Conservation (phyloP, 2,888 invertebrate genomes). For the Cecidostiba fungosa region DNA sequence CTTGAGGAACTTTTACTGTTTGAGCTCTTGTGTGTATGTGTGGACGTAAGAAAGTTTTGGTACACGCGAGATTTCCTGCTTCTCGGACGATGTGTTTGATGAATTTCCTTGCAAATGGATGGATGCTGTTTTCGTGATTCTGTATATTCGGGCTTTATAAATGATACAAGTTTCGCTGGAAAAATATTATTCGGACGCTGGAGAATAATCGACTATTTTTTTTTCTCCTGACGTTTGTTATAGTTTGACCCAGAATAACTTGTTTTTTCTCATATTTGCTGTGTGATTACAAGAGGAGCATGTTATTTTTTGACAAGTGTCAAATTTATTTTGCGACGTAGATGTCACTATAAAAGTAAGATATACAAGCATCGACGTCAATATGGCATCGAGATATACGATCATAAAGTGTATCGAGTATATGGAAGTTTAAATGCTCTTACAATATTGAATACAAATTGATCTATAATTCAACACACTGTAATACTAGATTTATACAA, state of each 20-base stretch:
- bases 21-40: not conserved
- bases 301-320: not conserved
- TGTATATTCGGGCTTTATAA: not conserved
- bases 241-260: too few species aligned
- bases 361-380: not conserved
- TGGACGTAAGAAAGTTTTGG: not conserved
- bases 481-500: too few species aligned
- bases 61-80: conserved; percentile 8
- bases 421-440: not conserved
- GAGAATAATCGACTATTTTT: too few species aligned
- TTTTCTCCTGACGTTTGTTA: too few species aligned
- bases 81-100: not conserved
- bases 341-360: not conserved
- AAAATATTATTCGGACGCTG: too few species aligned
- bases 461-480: too few species aligned
- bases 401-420: not conserved
- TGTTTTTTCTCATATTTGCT: too few species aligned
- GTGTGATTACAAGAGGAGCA: too few species aligned
- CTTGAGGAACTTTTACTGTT: not conserved
- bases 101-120: not conserved
- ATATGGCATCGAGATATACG: not conserved
- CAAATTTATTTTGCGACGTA: not conserved
- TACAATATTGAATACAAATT: too few species aligned
- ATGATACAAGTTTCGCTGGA: not conserved
- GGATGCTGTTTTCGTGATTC: not conserved